These are phyloP conservation scores for Tinea trinotella DNA, from an alignment of 2,888 invertebrate genomes.

Conservation along the genomic window DNA sequence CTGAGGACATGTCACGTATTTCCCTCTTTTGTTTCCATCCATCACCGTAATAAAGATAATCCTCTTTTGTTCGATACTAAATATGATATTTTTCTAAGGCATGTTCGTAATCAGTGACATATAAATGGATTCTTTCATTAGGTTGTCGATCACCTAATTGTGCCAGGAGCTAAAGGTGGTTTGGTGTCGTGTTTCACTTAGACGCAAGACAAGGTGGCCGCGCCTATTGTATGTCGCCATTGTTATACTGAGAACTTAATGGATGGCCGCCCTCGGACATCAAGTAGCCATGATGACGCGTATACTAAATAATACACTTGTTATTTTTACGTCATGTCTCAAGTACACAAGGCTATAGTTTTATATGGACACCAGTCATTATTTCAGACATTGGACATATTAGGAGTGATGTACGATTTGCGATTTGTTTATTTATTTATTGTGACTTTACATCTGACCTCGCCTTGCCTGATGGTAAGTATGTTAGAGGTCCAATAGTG, in stretches of 20 bases:
- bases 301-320: neutral
- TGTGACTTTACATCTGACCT: too few species aligned
- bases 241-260: conserved; percentile 63
- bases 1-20: conserved; percentile 32
- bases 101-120: neutral
- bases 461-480: too few species aligned
- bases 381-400: too few species aligned
- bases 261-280: conserved; percentile 39
- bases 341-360: neutral
- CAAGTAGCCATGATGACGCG: conserved; percentile 26
- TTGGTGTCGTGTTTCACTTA: conserved; percentile 32
- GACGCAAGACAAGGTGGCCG: conserved; percentile 24
- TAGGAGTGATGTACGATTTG: too few species aligned
- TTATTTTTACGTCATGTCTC: neutral
- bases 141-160: neutral
- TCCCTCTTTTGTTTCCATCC: conserved; percentile 15
- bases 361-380: too few species aligned
- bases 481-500: too few species aligned
- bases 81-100: conserved; percentile 4
- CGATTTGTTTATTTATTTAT: too few species aligned
- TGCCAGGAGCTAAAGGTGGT: neutral
- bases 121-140: conserved; percentile 13
- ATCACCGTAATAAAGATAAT: neutral
- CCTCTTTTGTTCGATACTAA: neutral
- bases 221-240: conserved; percentile 43